Conservation (phyloP, 2,888 invertebrate genomes). For the Lepetodrilus schrolli region DNA sequence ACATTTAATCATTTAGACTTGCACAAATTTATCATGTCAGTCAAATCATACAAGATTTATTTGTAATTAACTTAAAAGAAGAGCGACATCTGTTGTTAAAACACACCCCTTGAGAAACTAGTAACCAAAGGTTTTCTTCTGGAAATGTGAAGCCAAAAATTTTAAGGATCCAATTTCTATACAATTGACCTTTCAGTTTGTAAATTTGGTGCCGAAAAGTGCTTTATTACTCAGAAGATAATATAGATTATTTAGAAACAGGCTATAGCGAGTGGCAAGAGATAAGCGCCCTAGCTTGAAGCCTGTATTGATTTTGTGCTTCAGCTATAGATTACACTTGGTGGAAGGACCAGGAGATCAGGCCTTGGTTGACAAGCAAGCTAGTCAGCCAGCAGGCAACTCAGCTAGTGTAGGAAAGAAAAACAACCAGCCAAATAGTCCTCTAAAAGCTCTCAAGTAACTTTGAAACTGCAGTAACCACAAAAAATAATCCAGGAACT, state of each 20-base stretch:
- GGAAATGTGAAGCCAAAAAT: too few relatives aligned
- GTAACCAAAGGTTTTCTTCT: too few relatives aligned
- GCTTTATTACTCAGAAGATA: too few relatives aligned
- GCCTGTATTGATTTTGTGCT: constrained; percentile 35
- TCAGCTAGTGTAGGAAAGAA: background rate
- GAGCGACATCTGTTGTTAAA: too few relatives aligned
- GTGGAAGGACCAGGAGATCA: constrained; percentile 12
- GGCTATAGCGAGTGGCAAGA: constrained; percentile 38
- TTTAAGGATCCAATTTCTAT: too few relatives aligned
- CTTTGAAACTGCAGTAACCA: background rate
- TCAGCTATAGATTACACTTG: constrained; percentile 34
- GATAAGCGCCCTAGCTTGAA: constrained; percentile 21
- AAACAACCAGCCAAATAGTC: background rate
- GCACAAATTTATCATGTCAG: too few relatives aligned
- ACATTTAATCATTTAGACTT: too few relatives aligned
- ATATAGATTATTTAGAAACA: constrained; percentile 30
- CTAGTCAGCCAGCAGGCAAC: background rate
- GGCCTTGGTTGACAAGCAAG: constrained; percentile 8
- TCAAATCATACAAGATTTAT: too few relatives aligned
- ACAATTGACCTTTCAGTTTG: too few relatives aligned
- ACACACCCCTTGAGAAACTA: too few relatives aligned
- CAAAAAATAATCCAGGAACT: background rate
- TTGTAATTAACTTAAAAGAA: too few relatives aligned
- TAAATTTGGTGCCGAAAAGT: too few relatives aligned
- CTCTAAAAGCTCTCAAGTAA: background rate